Conservation (phyloP, 2,113 vertebrate species). For the Myiozetetes cayanensis region DNA sequence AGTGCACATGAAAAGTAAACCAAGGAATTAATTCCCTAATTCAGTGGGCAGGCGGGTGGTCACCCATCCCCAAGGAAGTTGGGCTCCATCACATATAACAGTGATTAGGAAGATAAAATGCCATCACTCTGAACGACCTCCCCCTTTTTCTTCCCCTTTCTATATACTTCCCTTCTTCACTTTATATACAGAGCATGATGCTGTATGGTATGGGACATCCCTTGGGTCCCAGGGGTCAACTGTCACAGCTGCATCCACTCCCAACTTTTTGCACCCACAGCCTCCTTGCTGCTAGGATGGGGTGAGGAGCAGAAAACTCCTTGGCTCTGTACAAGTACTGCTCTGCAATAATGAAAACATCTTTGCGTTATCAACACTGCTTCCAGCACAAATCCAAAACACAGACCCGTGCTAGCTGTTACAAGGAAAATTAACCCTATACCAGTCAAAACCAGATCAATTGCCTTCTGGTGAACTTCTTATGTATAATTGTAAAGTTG, state of each 20-base stretch:
- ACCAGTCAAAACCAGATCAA: neutral
- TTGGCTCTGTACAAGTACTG: neutral
- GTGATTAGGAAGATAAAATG: neutral
- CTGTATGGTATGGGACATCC: neutral
- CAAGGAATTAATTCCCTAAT: neutral
- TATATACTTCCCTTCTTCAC: neutral
- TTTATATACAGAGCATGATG: neutral
- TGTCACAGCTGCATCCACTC: neutral
- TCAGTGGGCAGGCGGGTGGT: neutral
- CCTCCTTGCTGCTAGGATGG: fast-evolving
- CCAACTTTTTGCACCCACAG: neutral
- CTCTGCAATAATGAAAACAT: neutral
- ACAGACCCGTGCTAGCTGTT: neutral
- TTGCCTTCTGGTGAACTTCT: neutral
- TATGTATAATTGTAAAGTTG: neutral
- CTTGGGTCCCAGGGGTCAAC: too few species aligned
- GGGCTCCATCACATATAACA: neutral
- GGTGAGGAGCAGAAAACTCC: neutral
- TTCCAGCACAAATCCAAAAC: neutral
- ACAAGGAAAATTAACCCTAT: neutral
- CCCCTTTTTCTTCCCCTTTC: neutral
- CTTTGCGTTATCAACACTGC: neutral
- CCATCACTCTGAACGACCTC: neutral
- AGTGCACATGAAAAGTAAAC: neutral
- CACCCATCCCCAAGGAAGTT: neutral